Evolutionary conservation across 2,797 vertebrate genomes (phyloP), one percentile per base, ranked within the genome.

Genomic region (Parambassis ranga): DNA sequence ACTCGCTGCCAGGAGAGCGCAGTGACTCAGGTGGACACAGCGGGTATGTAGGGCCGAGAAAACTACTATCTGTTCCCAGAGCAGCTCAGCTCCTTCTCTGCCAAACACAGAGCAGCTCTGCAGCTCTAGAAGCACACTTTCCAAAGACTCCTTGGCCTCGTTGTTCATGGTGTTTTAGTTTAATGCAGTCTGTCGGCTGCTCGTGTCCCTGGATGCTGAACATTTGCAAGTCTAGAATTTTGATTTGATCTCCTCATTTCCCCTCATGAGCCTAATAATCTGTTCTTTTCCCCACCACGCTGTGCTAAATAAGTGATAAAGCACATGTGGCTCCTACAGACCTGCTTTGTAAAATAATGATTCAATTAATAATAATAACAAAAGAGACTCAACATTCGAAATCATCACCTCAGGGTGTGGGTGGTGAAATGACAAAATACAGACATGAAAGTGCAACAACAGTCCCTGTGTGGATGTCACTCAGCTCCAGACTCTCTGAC

Each of bases 1-100:
- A 65, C 46, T 24, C 35, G 13, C 55, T 79, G 86, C 80, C 82
- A 81, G 58, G 56, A 83, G 66, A 85, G 74, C n/a, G 13, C 61
- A 16, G 81, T 85, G 85, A 88, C 82, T 87, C 77, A 81, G 83
- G 80, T 84, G 88, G 88, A 88, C 84, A 77, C 87, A 82, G 89
- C 77, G 44, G 81, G 76, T 60, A 65, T n/a, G 11, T 2, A 4
- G 26, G 19, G 70, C 62, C 48, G 44, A 68, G 19, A 62, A 62
- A 65, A 51, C 77, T 35, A 37, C 50, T 46, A 47, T 78, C 75
- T 68, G 36, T 18, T 77, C 76, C 77, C 81, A 51, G 43, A 31
- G 62, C 61, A 68, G 37, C 60, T 20, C 27, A 26, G 3, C 65
- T 50, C 38, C 71, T 57, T 49, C 57, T 41, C 42, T 59, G 62